phyloP scores from a whole-genome alignment of 2,888 invertebrate species.

The Meta bourneti region DNA sequence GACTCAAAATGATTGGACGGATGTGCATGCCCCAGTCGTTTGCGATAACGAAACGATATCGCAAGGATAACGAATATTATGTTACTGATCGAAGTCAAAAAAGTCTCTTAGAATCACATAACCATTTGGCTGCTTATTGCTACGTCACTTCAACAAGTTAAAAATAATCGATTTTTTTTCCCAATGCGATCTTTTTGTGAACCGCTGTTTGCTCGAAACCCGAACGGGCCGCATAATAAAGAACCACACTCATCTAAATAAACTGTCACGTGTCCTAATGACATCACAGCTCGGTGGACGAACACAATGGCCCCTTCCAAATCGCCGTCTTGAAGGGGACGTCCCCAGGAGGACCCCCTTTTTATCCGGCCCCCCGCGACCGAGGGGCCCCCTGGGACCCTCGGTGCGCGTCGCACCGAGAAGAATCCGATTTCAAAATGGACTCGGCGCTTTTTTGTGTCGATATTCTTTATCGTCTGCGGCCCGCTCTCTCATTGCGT shows the following conservation, averaged over 20 bases:
- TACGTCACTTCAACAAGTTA: background rate
- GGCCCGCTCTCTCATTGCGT: slow-evolving; percentile 1
- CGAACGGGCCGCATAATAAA: background rate
- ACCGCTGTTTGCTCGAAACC: background rate
- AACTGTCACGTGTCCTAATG: background rate
- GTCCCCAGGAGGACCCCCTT: background rate
- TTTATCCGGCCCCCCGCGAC: background rate
- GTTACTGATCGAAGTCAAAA: too few relatives aligned
- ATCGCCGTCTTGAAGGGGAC: background rate
- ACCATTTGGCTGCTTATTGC: too few relatives aligned
- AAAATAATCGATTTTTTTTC: background rate
- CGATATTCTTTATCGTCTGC: background rate
- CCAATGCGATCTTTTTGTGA: background rate
- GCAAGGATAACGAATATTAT: too few relatives aligned
- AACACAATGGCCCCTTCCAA: background rate
- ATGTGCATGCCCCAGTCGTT: too few relatives aligned
- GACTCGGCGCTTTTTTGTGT: slow-evolving; percentile 19
- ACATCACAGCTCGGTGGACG: background rate
- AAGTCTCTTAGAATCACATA: too few relatives aligned
- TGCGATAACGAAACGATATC: too few relatives aligned
- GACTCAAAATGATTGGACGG: too few relatives aligned
- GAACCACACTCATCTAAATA: background rate
- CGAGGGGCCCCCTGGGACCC: slow-evolving; percentile 32
- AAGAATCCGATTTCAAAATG: slow-evolving; percentile 70
- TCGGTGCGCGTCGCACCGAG: slow-evolving; percentile 39